These are phyloP conservation scores for Oncorhynchus nerka DNA, from an alignment of 2,113 vertebrate species.

Conservation along the genomic window DNA sequence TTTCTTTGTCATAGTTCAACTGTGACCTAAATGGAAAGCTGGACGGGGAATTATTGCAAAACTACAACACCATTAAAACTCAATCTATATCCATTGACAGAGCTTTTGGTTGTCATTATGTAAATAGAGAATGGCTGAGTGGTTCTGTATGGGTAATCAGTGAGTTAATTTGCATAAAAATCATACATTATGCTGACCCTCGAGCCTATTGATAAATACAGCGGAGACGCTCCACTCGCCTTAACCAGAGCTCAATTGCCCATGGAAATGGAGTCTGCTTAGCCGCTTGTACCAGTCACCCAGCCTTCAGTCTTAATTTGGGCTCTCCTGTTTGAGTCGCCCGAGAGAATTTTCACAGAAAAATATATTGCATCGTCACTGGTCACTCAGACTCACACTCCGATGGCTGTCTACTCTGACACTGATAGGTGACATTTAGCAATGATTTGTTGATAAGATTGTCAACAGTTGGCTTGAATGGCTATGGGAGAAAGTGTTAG, in stretches of 20 bases:
- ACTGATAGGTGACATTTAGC: not conserved
- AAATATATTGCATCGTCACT: slow-evolving; percentile 8
- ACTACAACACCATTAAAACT: no score
- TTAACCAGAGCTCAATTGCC: slow-evolving; percentile 21
- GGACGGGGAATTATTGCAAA: no score
- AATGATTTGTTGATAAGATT: slow-evolving; percentile 46
- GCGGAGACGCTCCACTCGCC: slow-evolving; percentile 11
- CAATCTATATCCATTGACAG: no score
- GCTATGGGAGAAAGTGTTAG: no score
- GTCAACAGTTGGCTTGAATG: slow-evolving; percentile 18
- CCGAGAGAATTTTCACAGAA: not conserved
- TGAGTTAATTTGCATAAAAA: slow-evolving; percentile 42
- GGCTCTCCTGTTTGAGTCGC: not conserved
- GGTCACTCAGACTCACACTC: not conserved
- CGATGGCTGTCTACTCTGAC: not conserved
- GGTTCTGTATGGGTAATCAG: slow-evolving; percentile 28
- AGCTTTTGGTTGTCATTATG: slow-evolving; percentile 16
- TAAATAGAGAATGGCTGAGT: slow-evolving; percentile 12
- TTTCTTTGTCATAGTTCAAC: not conserved
- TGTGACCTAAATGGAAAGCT: not conserved
- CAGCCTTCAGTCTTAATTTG: slow-evolving; percentile 12
- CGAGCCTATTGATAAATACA: slow-evolving; percentile 27
- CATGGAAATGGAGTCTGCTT: slow-evolving; percentile 11
- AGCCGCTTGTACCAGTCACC: not conserved
- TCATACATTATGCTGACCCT: slow-evolving; percentile 21